Evolutionary conservation across 2,113 vertebrate species (phyloP).

Genomic region (Crotophaga sulcirostris): DNA sequence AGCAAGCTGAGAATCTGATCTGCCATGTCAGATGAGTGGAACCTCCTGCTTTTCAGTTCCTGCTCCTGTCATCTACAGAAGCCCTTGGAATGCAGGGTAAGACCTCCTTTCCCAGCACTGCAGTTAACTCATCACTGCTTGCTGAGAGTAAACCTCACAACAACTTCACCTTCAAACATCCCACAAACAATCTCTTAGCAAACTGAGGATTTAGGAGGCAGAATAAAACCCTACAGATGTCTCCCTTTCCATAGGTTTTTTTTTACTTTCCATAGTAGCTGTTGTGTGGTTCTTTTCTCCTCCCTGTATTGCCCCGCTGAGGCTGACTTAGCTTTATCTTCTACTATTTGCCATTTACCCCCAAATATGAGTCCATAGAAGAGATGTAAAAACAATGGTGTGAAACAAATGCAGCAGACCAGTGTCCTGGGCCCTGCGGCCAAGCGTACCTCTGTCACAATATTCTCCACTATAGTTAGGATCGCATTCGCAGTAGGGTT

Average conservation of each 20-base stretch:
- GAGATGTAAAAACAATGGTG: background rate
- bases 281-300: background rate
- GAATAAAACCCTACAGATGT: background rate
- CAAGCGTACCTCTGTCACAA: constrained; percentile 86
- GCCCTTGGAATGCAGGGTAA: background rate
- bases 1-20: background rate
- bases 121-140: background rate
- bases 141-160: background rate
- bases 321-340: background rate
- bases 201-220: background rate
- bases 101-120: background rate
- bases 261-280: too few relatives aligned
- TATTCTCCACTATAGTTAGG: constrained; percentile 81
- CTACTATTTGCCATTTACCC: background rate
- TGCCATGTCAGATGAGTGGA: background rate
- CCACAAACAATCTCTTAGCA: background rate
- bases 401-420: background rate
- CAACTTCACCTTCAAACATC: background rate
- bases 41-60: background rate
- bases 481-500: constrained; percentile 86
- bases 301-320: background rate
- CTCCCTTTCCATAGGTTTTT: accelerated
- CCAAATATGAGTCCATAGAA: accelerated
- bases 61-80: background rate
- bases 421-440: background rate